Base-by-base conservation (phyloP, 2,113 vertebrate genomes). In the Dasyprocta punctata region DNA sequence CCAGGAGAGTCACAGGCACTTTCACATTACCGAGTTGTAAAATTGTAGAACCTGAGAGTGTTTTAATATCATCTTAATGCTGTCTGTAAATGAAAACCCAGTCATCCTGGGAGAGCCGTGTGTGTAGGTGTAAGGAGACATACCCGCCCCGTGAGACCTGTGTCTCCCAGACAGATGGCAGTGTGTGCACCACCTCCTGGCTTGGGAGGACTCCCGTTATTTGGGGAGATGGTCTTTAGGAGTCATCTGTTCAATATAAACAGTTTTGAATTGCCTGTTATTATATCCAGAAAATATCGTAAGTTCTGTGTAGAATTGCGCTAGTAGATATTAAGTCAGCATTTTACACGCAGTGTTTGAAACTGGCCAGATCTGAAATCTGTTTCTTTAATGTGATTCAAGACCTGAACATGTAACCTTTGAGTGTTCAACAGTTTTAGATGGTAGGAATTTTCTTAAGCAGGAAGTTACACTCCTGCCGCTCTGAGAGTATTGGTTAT, bases 61-160 rank as follows among this genome's bases (percentile, higher is more conserved):
- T 81, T 63, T 58, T 20, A 44, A 17, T 63, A 78, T 49, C 54
- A 1, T 38, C n/a, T 9, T 38, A 38, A 13, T 56, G 38, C 65
- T n/a, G 13, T 54, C 58, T 30, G 5, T 12, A 60, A 65, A 56
- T 77, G 52, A 71, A 56, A 69, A 8, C 73, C 36, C 28, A 11
- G 52, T 30, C n/a, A 33, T 14, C 52, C 7, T 24, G 4, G 44
- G 49, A 88, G 81, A 17, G 80, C 8, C 7, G 19, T 58, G 3
- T 38, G 71, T 63, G 14, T 49, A 38, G 30, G 38, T 24, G 0
- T 65, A 36, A 7, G 47, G 33, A 60, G 19, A 52, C 56, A 47
- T 26, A 26, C 65, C n/a, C 14, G 4, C 33, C 7, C 20, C 44
- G 0, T 0, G 1, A 10, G 26, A 20, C 58, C 2, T 8, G 2